These are phyloP conservation scores for Monochamus alternatus DNA, from an alignment of 2,888 invertebrate genomes.

Conservation along the genomic window DNA sequence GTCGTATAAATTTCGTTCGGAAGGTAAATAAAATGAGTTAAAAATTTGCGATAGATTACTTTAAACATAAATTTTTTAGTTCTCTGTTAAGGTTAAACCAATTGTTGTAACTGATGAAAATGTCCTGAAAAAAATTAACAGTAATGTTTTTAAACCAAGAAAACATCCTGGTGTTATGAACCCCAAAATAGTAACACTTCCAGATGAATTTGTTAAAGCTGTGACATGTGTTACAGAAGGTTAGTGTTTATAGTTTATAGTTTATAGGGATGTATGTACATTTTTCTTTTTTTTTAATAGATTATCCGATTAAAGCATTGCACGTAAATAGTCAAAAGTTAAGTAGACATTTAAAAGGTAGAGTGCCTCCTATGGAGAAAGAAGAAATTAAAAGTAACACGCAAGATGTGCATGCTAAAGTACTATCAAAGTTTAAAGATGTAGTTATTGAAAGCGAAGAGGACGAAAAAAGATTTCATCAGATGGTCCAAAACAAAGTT, in stretches of 20 bases:
- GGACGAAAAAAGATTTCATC: constrained; percentile 70
- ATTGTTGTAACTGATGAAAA: constrained; percentile 72
- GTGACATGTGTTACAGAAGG: constrained; percentile 73
- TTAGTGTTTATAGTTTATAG: constrained; percentile 54
- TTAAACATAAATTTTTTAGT: constrained; percentile 19
- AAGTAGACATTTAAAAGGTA: constrained; percentile 75
- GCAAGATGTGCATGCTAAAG: constrained; percentile 66
- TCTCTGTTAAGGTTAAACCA: constrained; percentile 26
- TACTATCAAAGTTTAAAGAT: constrained; percentile 60
- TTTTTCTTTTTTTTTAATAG: constrained; percentile 61
- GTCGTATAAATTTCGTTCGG: neutral
- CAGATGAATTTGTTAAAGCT: constrained; percentile 75
- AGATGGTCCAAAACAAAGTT: constrained; percentile 73
- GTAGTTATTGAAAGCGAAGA: constrained; percentile 68
- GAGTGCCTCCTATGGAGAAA: constrained; percentile 79
- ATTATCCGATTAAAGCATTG: constrained; percentile 75
- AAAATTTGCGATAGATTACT: neutral
- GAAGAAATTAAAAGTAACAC: constrained; percentile 72
- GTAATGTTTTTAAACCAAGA: constrained; percentile 76
- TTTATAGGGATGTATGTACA: neutral
- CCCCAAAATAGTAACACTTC: constrained; percentile 74
- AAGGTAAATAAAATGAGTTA: constrained; percentile 1
- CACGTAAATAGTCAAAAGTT: constrained; percentile 74
- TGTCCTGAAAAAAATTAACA: constrained; percentile 72
- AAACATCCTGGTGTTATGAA: constrained; percentile 82